A percentile compares a stretch with the other conserved stretches of the same genome.
phyloP scores from a whole-genome alignment of 2,888 invertebrate genomes.

The Meiosimyza decipiens region DNA sequence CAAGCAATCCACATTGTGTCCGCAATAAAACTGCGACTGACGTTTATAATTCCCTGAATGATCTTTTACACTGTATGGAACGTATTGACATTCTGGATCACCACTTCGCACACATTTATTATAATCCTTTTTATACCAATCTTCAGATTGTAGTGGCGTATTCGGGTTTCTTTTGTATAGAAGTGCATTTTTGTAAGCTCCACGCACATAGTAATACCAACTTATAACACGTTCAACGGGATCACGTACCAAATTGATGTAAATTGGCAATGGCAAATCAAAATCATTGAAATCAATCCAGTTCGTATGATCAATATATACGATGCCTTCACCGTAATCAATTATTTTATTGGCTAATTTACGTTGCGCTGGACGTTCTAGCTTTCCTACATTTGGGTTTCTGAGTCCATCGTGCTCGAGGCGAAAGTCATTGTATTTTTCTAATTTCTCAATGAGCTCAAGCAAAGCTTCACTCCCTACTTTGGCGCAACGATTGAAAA shows the following conservation, averaged over 20 bases:
- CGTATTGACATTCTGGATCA: constrained; percentile 76
- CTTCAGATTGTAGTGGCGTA: constrained; percentile 58
- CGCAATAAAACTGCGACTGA: constrained; percentile 75
- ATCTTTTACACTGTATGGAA: constrained; percentile 81
- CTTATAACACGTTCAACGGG: constrained; percentile 88
- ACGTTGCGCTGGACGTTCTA: constrained; percentile 77
- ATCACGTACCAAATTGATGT: constrained; percentile 87
- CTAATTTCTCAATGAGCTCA: constrained; percentile 68
- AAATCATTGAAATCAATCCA: constrained; percentile 86
- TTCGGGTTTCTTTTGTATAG: constrained; percentile 81
- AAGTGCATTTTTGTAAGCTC: constrained; percentile 86
- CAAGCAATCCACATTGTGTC: constrained; percentile 84
- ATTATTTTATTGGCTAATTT: constrained; percentile 74
- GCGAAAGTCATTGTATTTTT: constrained; percentile 68
- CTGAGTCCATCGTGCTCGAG: constrained; percentile 68
- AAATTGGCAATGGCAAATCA: constrained; percentile 82
- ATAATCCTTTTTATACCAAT: constrained; percentile 71
- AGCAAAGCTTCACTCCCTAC: constrained; percentile 91
- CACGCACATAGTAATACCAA: constrained; percentile 88
- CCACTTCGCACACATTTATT: constrained; percentile 83
- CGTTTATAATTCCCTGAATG: constrained; percentile 78
- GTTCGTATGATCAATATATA: constrained; percentile 88
- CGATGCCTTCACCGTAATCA: constrained; percentile 78
- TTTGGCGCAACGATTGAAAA: constrained; percentile 92
- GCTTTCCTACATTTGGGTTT: constrained; percentile 41